Conservation (phyloP, 2,888 invertebrate genomes). For the Holacanthella duospinosa region DNA sequence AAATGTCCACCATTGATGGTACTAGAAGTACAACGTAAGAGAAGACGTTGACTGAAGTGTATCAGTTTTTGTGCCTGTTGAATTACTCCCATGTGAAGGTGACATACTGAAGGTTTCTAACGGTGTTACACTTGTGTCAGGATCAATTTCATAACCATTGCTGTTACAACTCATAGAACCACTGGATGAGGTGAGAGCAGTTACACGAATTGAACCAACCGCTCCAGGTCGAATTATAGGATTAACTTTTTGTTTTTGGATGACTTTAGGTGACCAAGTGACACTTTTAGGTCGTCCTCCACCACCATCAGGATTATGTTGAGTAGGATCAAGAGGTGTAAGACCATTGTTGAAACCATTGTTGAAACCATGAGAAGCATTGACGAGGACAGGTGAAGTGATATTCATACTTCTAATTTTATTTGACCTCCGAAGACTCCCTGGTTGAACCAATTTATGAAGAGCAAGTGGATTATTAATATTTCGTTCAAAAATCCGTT, state of each 20-base stretch:
- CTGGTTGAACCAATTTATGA: slow-evolving; percentile 28
- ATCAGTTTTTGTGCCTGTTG: slow-evolving; percentile 16
- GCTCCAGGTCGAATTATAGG: slow-evolving; percentile 24
- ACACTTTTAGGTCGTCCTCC: slow-evolving; percentile 27
- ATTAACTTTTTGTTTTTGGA: slow-evolving; percentile 25
- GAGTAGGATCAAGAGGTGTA: slow-evolving; percentile 29
- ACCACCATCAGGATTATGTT: slow-evolving; percentile 7
- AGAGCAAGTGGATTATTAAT: slow-evolving; percentile 35
- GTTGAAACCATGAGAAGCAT: slow-evolving; percentile 15
- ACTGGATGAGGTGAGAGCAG: slow-evolving; percentile 12
- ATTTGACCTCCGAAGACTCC: slow-evolving; percentile 31
- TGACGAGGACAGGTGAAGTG: slow-evolving; percentile 27
- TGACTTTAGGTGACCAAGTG: slow-evolving; percentile 35
- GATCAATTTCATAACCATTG: slow-evolving; percentile 33
- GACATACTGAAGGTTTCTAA: slow-evolving; percentile 31
- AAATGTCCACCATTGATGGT: too few species aligned
- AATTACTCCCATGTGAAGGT: slow-evolving; percentile 24
- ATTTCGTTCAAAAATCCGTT: slow-evolving; percentile 34
- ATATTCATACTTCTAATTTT: slow-evolving; percentile 35
- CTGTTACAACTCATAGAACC: slow-evolving; percentile 12
- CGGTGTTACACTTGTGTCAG: slow-evolving; percentile 33
- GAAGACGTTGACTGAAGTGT: slow-evolving; percentile 35
- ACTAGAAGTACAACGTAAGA: slow-evolving; percentile 35
- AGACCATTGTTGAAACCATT: slow-evolving; percentile 14
- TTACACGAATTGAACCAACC: slow-evolving; percentile 23